These are phyloP conservation scores for Xiphophorus maculatus DNA, from an alignment of 2,113 vertebrate genomes.

Conservation along the genomic window DNA sequence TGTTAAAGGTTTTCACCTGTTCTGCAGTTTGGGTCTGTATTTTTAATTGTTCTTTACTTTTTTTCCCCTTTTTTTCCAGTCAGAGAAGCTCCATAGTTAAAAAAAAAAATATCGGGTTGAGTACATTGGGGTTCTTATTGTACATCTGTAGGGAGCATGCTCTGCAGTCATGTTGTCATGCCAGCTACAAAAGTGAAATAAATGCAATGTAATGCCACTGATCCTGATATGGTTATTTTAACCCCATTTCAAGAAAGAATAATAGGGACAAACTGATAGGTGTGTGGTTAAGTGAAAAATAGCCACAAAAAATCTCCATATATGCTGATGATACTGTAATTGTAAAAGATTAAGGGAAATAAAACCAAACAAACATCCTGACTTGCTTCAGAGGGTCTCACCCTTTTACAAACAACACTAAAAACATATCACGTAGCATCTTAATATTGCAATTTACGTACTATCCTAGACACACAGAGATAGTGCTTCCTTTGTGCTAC, in stretches of 20 bases:
- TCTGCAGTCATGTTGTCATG: constrained; percentile 72
- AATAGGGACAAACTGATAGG: background rate
- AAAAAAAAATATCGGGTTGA: constrained; percentile 26
- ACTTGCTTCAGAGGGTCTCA: constrained; percentile 12
- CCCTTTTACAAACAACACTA: constrained; percentile 36
- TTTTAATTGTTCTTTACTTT: constrained; percentile 2
- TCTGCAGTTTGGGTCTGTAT: constrained; percentile 17
- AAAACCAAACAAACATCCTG: constrained; percentile 6
- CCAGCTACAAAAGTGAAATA: constrained; percentile 62
- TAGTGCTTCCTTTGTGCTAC: constrained; percentile 22
- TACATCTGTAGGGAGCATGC: constrained; percentile 61
- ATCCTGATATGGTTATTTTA: constrained; percentile 29
- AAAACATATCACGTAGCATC: constrained; percentile 38
- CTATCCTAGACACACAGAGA: constrained; percentile 2
- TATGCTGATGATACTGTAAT: background rate
- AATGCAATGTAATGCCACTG: constrained; percentile 47
- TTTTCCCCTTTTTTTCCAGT: background rate
- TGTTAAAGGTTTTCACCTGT: constrained; percentile 15
- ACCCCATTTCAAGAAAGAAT: constrained; percentile 22
- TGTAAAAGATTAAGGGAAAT: background rate
- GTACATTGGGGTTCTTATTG: constrained; percentile 50
- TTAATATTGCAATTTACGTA: constrained; percentile 4
- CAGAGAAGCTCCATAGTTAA: constrained; percentile 32
- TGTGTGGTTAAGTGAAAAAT: background rate
- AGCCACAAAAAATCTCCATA: background rate